Conservation (phyloP, 2,888 invertebrate genomes). For the Meghimatium bilineatum region DNA sequence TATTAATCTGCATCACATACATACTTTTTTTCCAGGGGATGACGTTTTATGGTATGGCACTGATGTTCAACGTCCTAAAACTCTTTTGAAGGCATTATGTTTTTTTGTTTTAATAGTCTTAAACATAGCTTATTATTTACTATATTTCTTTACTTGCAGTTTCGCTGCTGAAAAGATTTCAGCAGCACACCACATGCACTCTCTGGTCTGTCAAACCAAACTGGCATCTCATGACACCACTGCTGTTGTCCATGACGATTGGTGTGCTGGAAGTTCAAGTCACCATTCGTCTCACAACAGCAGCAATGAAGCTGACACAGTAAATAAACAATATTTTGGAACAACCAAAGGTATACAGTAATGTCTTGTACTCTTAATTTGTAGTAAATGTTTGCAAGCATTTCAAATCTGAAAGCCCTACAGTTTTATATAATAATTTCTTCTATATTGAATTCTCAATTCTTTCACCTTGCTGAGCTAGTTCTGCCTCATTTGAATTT, state of each 20-base stretch:
- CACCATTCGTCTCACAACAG: not conserved
- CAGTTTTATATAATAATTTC: too few relatives aligned
- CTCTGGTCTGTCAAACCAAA: slow-evolving; percentile 26
- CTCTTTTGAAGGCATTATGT: not conserved
- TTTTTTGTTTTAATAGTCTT: not conserved
- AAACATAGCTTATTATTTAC: not conserved
- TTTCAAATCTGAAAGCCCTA: too few relatives aligned
- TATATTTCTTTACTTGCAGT: not conserved
- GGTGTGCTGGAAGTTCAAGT: not conserved
- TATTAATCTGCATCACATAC: too few relatives aligned
- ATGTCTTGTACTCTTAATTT: too few relatives aligned
- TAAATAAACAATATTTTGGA: slow-evolving; percentile 26
- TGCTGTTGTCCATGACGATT: not conserved
- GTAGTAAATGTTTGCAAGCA: too few relatives aligned
- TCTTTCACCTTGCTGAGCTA: too few relatives aligned
- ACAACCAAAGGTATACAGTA: slow-evolving; percentile 26
- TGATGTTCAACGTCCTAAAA: too few relatives aligned
- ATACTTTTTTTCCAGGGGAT: too few relatives aligned
- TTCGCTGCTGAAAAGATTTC: not conserved
- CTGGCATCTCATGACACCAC: slow-evolving; percentile 23
- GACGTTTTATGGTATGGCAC: too few relatives aligned
- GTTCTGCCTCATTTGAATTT: too few relatives aligned
- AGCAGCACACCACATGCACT: slow-evolving; percentile 27
- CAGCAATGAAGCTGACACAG: slow-evolving; percentile 15
- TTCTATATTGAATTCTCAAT: too few relatives aligned